These are phyloP conservation scores for Drosophila histrio DNA, from an alignment of 2,888 invertebrate genomes.

Conservation along the genomic window DNA sequence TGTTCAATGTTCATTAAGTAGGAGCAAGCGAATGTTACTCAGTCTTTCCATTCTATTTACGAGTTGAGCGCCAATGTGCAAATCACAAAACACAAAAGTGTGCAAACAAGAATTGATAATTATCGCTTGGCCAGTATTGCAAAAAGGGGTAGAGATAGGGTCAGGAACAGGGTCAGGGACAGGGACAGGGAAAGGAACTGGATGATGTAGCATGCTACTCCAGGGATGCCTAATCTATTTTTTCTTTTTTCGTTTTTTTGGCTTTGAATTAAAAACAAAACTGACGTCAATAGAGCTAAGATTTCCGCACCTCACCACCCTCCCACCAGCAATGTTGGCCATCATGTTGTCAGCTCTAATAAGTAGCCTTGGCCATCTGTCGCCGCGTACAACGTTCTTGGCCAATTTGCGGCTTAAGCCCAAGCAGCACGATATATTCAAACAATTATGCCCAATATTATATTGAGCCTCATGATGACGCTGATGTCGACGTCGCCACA, in stretches of 20 bases:
- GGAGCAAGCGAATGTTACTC: conserved; percentile 66
- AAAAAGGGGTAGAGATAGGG: background rate
- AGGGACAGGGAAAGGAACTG: background rate
- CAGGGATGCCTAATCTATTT: conserved; percentile 1
- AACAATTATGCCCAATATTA: conserved; percentile 69
- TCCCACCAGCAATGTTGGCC: no score
- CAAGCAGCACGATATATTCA: conserved; percentile 63
- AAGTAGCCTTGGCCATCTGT: conserved; percentile 54
- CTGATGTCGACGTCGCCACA: conserved; percentile 37
- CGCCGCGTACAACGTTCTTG: conserved; percentile 17
- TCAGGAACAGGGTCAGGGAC: background rate
- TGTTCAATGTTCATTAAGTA: conserved; percentile 47
- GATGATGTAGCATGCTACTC: conserved; percentile 4
- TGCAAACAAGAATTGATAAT: conserved; percentile 55
- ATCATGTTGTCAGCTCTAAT: conserved; percentile 37
- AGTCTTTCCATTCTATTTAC: conserved; percentile 53
- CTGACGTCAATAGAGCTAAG: conserved; percentile 65
- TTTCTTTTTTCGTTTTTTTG: conserved; percentile 7
- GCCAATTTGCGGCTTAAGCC: conserved; percentile 62
- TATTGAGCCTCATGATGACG: conserved; percentile 55
- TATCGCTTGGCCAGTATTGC: conserved; percentile 37
- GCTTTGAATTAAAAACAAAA: conserved; percentile 67
- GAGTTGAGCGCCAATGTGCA: conserved; percentile 41
- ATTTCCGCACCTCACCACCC: conserved; percentile 6
- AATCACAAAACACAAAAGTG: conserved; percentile 68